Evolutionary conservation across 2,113 vertebrate species (phyloP).

Genomic region (Camelus dromedarius): DNA sequence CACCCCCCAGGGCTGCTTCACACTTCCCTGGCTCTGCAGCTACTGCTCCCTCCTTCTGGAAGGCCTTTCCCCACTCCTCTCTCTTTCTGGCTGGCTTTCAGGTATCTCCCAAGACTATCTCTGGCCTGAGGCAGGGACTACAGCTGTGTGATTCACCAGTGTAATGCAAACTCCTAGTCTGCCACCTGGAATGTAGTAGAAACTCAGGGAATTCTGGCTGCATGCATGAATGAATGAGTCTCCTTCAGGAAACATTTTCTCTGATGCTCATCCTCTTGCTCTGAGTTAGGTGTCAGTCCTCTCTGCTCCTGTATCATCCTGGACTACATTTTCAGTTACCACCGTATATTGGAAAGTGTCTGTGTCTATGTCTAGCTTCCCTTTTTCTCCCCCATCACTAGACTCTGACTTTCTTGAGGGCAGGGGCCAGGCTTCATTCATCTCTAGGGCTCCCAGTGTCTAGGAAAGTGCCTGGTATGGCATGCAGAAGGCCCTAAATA

Average conservation of each 20-base stretch:
- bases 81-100: conserved; percentile 11
- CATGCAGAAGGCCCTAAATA: background rate
- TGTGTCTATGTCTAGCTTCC: background rate
- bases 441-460: background rate
- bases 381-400: background rate
- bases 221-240: background rate
- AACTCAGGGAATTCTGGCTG: background rate
- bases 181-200: background rate
- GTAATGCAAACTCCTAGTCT: background rate
- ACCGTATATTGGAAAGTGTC: background rate
- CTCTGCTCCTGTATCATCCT: background rate
- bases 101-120: conserved; percentile 36
- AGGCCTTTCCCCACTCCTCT: background rate
- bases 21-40: background rate
- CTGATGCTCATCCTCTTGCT: background rate
- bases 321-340: background rate
- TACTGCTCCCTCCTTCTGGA: background rate
- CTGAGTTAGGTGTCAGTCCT: background rate
- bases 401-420: background rate
- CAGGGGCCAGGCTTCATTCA: background rate
- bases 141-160: background rate
- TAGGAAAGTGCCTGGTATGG: background rate
- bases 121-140: background rate
- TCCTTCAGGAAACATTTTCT: background rate
- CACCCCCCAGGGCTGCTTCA: background rate